Conservation (phyloP, 2,113 vertebrate genomes). For the Callipepla californica region DNA sequence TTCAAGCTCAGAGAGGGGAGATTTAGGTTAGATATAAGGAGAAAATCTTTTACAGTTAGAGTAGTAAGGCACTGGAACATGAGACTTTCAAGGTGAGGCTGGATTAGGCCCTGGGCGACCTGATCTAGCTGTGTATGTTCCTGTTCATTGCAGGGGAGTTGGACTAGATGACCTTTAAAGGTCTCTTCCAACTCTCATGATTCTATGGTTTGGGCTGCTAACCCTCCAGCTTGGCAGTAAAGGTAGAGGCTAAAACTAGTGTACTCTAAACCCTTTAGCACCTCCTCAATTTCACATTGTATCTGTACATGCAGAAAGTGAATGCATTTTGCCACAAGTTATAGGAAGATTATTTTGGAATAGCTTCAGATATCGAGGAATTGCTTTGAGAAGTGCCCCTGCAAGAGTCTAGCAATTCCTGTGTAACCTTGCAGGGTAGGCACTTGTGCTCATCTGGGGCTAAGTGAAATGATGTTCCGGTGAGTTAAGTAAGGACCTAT, state of each 20-base stretch:
- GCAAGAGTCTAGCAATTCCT: background rate
- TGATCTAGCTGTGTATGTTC: too few species aligned
- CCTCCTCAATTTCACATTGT: background rate
- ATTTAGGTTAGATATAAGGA: too few species aligned
- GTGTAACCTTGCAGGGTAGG: background rate
- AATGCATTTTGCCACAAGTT: rapidly evolving
- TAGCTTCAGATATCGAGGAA: rapidly evolving
- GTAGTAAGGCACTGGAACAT: too few species aligned
- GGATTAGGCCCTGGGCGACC: too few species aligned
- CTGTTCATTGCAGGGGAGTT: too few species aligned
- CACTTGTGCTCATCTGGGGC: background rate
- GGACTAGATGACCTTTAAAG: too few species aligned
- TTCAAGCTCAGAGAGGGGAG: too few species aligned
- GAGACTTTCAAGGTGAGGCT: too few species aligned
- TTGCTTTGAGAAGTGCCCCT: background rate
- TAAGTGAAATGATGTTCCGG: background rate
- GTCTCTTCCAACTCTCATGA: too few species aligned
- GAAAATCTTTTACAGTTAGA: too few species aligned
- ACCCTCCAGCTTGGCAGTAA: background rate
- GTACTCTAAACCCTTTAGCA: background rate
- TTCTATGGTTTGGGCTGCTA: background rate
- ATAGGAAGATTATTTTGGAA: background rate
- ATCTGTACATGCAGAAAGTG: background rate
- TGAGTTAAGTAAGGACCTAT: background rate
- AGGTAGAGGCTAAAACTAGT: background rate